phyloP scores from a whole-genome alignment of 37 sponge, comb jelly and placozoan genomes.

The Spongilla lacustris region DNA sequence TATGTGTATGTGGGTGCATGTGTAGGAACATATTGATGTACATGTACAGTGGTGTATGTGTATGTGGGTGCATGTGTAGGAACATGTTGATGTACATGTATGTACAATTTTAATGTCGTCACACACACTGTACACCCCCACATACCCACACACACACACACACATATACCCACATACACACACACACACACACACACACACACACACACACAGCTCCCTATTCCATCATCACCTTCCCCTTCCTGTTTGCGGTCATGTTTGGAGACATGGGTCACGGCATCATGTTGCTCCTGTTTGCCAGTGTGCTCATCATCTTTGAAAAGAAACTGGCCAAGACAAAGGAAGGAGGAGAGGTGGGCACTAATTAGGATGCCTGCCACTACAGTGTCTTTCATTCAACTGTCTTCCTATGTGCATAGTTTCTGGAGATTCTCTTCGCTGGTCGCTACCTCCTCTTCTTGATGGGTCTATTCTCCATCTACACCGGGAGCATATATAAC shows the following conservation, averaged over 20 bases:
- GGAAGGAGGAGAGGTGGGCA: slow-evolving; percentile 85
- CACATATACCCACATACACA: too few relatives aligned
- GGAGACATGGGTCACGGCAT: slow-evolving; percentile 98
- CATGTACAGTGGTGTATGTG: too few relatives aligned
- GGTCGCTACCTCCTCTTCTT: slow-evolving; percentile 98
- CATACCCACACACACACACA: too few relatives aligned
- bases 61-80: too few relatives aligned
- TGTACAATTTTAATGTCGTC: too few relatives aligned
- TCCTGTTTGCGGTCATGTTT: slow-evolving; percentile 99
- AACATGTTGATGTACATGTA: too few relatives aligned
- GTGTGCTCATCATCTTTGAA: slow-evolving; percentile 90
- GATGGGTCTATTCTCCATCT: slow-evolving; percentile 98
- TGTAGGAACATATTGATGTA: too few relatives aligned
- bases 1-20: too few relatives aligned
- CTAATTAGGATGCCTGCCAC: not conserved
- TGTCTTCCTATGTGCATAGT: slow-evolving; percentile 53
- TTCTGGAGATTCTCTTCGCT: slow-evolving; percentile 84
- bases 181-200: not conserved
- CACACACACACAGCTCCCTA: slow-evolving; percentile 80
- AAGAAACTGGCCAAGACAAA: slow-evolving; percentile 64
- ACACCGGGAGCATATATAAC: slow-evolving; percentile 97
- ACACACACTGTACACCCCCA: too few relatives aligned
- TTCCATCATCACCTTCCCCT: slow-evolving; percentile 97
- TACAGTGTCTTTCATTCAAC: too few relatives aligned
- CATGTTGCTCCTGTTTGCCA: slow-evolving; percentile 91